phyloP scores from a whole-genome alignment of 1,140 invertebrate genomes.

The Chironomus striatipennis region DNA sequence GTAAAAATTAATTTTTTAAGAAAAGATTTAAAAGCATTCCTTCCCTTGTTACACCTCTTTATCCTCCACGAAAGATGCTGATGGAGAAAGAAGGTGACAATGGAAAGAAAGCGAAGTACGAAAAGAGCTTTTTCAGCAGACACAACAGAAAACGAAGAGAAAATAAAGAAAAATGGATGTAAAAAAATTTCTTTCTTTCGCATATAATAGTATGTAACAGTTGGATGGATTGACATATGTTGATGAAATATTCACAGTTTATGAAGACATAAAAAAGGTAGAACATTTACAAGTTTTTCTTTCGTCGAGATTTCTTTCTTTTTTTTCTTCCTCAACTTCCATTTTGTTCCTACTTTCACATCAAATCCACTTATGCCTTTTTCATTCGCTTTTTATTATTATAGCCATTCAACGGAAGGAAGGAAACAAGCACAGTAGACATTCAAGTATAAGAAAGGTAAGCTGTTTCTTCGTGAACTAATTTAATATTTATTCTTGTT shows the following conservation, averaged over 20 bases:
- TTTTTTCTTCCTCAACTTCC: not conserved
- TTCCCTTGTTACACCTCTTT: no score
- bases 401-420: not conserved
- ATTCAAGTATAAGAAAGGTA: no score
- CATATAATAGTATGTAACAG: slow-evolving; percentile 7
- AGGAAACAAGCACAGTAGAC: not conserved
- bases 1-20: no score
- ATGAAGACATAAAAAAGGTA: slow-evolving; percentile 23
- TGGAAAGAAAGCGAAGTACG: not conserved
- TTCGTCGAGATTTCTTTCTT: not conserved
- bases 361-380: slow-evolving; percentile 2
- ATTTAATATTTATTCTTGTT: not conserved
- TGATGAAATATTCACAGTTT: slow-evolving; percentile 24
- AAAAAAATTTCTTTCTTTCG: not conserved
- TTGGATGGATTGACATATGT: slow-evolving; percentile 19
- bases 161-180: not conserved
- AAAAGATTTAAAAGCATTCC: no score
- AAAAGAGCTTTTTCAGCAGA: slow-evolving; percentile 1
- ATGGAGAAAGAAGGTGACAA: not conserved
- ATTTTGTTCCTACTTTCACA: not conserved
- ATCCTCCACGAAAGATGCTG: not conserved
- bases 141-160: not conserved
- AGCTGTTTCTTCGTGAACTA: not conserved
- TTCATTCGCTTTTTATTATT: slow-evolving; percentile 5
- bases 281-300: not conserved